Base-by-base conservation (phyloP, 2,113 vertebrate genomes). In the Danio rerio region DNA sequence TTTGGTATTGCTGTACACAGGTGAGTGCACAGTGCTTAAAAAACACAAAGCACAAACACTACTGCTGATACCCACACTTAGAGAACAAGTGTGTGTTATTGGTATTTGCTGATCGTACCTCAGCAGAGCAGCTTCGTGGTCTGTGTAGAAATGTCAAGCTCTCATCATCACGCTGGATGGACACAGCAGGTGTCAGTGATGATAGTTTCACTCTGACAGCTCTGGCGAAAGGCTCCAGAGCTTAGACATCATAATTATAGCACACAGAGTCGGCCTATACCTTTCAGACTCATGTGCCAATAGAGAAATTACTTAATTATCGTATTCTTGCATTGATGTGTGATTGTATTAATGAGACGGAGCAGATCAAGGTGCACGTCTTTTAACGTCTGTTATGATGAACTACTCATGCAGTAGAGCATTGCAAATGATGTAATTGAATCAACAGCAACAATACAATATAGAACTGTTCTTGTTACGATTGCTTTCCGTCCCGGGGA, bases 181-280 rank as follows among this genome's bases (percentile, higher is more conserved):
- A 74, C 69, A 53, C 81, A 55, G 20, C 62, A 62, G n/a, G 68
- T 73, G n/a, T 68, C 59, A 58, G 21, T 16, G 20, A 56, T 53
- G 42, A 65, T 59, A 86, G 78, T 71, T 77, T 81, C 50, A 83
- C 63, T 16, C 43, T 55, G 47, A 62, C 52, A 74, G 61, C 31
- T 65, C 13, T 72, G 77, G 55, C 59, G 70, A 63, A 86, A 80
- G 63, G 61, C 70, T 83, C 80, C 63, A 63, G 50, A 83, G 73
- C 43, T 62, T 71, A 49, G 76, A 83, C 68, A 63, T 56, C 62
- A 40, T 81, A 74, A 81, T 81, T 83, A 81, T 73, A 61, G 40
- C 18, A 78, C 53, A 66, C 59, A 53, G 20, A 78, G 75, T 78
- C 47, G 9, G 58, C 47, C 75, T 65, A 40, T 65, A 78, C 59